Evolutionary conservation across 2,797 vertebrate genomes (phyloP), one percentile per base, ranked within the genome.

Genomic region (Euphonia xanthogaster): DNA sequence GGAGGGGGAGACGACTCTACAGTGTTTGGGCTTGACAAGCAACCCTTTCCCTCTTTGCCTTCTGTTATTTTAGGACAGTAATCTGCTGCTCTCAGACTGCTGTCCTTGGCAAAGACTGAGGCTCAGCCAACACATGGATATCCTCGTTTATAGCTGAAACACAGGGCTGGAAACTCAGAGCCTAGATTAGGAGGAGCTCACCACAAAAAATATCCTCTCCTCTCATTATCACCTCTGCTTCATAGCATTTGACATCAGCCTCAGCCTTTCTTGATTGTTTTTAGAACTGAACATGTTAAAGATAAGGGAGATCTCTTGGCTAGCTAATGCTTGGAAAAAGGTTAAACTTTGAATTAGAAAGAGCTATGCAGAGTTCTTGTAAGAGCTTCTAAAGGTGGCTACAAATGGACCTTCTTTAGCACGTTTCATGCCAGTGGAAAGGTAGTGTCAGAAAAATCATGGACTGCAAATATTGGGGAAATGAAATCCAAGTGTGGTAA

Each of bases 61-160:
- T 89, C 74, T 85, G 45, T 87, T 92, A 85, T 92, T 97, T 93
- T 74, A 82, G 86, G 53, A 77, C 7, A 3, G 39, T 87, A 93
- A 89, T 90, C 86, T 78, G 74, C 60, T 87, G 12, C 74, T 82
- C 57, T 85, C 80, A 74, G 67, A 77, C 60, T 15, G 0, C 61
- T 77, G 86, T 73, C 92, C 83, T 92, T 92, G 92, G 68, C 86
- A 89, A 66, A 88, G n/a, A 37, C n/a, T 58, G 45, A 74, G 71
- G 57, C 37, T 61, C 60, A 70, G 57, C 21, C 71, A 94, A 65
- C 30, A 67, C 27, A 53, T 23, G 24, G 51, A 55, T 90, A 86
- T 73, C 37, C 55, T 93, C 23, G 1, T 62, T 74, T 87, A 14
- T 79, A 82, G 76, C 7, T 57, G 54, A 35, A 57, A 57, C 54